phyloP scores from a whole-genome alignment of 1,140 invertebrate genomes.

The Heliothis subflexa region DNA sequence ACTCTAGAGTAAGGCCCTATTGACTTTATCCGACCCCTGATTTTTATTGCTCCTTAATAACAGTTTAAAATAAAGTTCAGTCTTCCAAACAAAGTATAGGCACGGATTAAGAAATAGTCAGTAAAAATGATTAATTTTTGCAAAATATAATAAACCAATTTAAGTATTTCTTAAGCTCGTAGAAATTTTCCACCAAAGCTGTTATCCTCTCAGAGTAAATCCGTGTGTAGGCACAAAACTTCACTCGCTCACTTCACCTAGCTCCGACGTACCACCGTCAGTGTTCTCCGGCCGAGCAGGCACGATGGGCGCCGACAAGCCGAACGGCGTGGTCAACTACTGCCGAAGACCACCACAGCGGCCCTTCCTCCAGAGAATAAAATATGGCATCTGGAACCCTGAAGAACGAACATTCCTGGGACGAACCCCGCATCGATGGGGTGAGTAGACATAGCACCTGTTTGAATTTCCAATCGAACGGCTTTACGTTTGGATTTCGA shows the following conservation, averaged over 20 bases:
- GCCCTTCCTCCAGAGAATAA: constrained; percentile 84
- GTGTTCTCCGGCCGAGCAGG: constrained; percentile 51
- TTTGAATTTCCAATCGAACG: not conserved
- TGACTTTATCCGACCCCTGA: too few relatives aligned
- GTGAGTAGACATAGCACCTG: constrained; percentile 87
- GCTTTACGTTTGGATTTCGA: not conserved
- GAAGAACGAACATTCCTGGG: constrained; percentile 89
- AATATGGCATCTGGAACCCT: constrained; percentile 89
- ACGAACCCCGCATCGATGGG: constrained; percentile 90
- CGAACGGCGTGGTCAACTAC: constrained; percentile 77
- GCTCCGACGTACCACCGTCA: constrained; percentile 47
- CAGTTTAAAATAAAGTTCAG: too few relatives aligned
- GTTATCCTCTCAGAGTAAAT: constrained; percentile 23
- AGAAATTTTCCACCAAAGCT: not conserved
- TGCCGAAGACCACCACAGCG: constrained; percentile 73
- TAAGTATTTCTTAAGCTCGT: too few relatives aligned
- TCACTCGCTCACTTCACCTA: not conserved
- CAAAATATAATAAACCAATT: too few relatives aligned
- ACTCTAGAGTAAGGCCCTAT: too few relatives aligned
- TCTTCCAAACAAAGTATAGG: too few relatives aligned
- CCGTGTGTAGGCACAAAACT: constrained; percentile 18
- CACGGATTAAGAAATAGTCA: too few relatives aligned
- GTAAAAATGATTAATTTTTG: too few relatives aligned
- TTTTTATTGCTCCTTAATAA: too few relatives aligned
- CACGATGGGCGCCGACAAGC: constrained; percentile 78